Percentiles rank a stretch among this genome's conserved stretches.
These are phyloP conservation scores for Microtus montanus DNA, from an alignment of 2,113 vertebrate species.

Conservation along the genomic window DNA sequence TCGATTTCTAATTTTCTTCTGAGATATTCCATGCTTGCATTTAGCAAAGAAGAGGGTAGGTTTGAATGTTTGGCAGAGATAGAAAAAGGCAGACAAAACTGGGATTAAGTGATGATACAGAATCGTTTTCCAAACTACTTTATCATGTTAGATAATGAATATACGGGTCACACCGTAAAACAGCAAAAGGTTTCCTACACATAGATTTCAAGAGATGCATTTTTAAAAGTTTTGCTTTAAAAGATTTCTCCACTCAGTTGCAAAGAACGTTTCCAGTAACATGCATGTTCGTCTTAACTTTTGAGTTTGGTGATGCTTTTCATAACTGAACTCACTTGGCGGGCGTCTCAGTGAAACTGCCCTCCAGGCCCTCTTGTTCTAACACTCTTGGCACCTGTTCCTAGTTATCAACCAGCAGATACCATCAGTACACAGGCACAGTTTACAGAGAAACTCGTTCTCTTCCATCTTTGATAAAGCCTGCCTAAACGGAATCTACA, in stretches of 20 bases:
- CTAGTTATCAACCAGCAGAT: not conserved
- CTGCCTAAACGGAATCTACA: slow-evolving; percentile 40
- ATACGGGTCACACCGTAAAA: not conserved
- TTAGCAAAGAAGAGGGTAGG: not conserved
- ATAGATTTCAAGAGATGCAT: slow-evolving; percentile 14
- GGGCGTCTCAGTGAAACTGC: slow-evolving; percentile 16
- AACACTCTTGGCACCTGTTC: not conserved
- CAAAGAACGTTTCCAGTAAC: not conserved
- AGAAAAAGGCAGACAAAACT: not conserved
- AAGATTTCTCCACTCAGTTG: not conserved
- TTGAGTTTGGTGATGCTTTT: slow-evolving; percentile 27
- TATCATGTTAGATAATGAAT: not conserved
- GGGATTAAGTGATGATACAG: not conserved
- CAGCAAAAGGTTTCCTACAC: slow-evolving; percentile 17
- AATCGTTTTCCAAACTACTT: slow-evolving; percentile 51
- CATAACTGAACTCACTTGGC: slow-evolving; percentile 33
- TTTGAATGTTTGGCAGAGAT: not conserved
- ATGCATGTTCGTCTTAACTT: not conserved
- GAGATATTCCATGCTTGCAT: not conserved
- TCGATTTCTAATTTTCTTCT: not conserved
- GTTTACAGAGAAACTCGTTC: not conserved
- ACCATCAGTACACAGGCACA: not conserved
- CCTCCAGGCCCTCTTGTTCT: not conserved
- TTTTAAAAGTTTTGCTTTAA: slow-evolving; percentile 19
- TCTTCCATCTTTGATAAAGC: not conserved